Percentiles rank a stretch among this genome's conserved stretches.
Evolutionary conservation across 2,113 vertebrate genomes (phyloP).

Genomic region (Campylomormyrus tamandua): DNA sequence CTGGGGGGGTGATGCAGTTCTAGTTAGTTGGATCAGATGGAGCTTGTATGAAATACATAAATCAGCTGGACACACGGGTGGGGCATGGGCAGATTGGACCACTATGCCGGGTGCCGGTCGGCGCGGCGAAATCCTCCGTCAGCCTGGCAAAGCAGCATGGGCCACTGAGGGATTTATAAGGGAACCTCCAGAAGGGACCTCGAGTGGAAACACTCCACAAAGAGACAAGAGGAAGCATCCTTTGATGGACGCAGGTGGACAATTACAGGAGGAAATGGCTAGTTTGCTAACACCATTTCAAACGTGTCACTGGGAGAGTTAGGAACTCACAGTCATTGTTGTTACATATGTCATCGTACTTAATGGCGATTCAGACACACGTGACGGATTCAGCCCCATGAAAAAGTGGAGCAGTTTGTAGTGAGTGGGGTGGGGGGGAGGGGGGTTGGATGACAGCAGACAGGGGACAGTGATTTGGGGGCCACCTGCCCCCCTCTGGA

Average conservation of each 20-base stretch:
- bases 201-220: background rate
- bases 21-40: conserved; percentile 42
- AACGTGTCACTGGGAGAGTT: background rate
- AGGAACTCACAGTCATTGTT: background rate
- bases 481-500: background rate
- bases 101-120: conserved; percentile 23
- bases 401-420: background rate
- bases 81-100: conserved; percentile 31
- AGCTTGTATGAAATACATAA: conserved; percentile 36
- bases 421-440: background rate
- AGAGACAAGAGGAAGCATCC: background rate
- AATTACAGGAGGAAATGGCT: background rate
- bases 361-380: background rate
- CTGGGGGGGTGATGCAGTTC: conserved; percentile 32
- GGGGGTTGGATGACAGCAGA: background rate
- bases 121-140: background rate
- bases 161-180: background rate
- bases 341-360: background rate
- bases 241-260: background rate
- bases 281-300: background rate
- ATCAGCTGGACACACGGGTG: conserved; percentile 38
- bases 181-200: background rate
- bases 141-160: background rate
- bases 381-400: background rate
- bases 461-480: background rate